Conservation (phyloP, 2,113 vertebrate genomes). For the Poeciliopsis turrubarensis region DNA sequence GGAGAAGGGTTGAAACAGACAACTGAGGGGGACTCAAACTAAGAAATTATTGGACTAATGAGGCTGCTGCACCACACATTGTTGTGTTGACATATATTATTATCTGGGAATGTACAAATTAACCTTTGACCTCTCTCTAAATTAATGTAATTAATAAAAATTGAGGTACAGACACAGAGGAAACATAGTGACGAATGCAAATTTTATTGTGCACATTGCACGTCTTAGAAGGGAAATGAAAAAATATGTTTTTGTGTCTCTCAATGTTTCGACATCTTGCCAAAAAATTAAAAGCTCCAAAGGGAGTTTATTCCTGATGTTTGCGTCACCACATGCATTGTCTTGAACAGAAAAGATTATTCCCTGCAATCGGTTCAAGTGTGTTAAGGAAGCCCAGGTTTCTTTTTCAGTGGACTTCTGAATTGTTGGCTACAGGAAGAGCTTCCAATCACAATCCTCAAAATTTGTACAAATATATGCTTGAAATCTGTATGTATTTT, state of each 20-base stretch:
- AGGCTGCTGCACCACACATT: background rate
- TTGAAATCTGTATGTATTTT: too few species aligned
- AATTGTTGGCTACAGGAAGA: too few species aligned
- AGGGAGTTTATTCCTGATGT: slow-evolving; percentile 47
- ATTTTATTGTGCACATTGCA: slow-evolving; percentile 6
- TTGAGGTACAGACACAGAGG: background rate
- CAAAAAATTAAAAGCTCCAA: slow-evolving; percentile 40
- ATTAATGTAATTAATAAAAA: slow-evolving; percentile 23
- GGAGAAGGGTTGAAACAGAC: slow-evolving; percentile 15
- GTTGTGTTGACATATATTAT: slow-evolving; percentile 10
- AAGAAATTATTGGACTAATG: slow-evolving; percentile 1
- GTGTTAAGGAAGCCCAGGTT: too few species aligned
- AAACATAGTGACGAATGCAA: background rate
- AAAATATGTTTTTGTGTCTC: slow-evolving; percentile 28
- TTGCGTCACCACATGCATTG: slow-evolving; percentile 43
- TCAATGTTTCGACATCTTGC: slow-evolving; percentile 2
- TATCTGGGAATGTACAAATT: slow-evolving; percentile 23
- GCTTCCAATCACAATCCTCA: too few species aligned
- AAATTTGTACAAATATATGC: too few species aligned
- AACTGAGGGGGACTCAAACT: slow-evolving; percentile 13
- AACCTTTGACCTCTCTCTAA: slow-evolving; percentile 8
- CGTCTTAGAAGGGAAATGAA: slow-evolving; percentile 18
- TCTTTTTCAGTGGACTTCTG: too few species aligned
- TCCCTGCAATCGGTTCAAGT: slow-evolving; percentile 75
- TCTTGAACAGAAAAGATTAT: slow-evolving; percentile 71